Evolutionary conservation across 2,797 vertebrate species (phyloP).

Genomic region (Stomatorhinus walkeri): DNA sequence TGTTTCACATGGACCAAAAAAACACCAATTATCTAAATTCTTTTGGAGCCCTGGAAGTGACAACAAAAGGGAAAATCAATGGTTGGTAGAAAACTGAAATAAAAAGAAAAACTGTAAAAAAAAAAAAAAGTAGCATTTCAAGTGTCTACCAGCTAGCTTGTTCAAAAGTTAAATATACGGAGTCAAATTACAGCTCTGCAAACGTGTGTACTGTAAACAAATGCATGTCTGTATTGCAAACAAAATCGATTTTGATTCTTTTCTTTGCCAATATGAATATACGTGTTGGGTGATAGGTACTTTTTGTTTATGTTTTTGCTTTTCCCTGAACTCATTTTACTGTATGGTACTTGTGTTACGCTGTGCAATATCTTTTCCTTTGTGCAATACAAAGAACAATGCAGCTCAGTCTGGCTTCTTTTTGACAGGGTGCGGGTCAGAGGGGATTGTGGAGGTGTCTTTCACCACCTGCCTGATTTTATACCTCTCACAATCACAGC

Average conservation of each 20-base stretch:
- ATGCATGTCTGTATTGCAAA: background rate
- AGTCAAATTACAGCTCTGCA: background rate
- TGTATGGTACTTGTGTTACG: background rate
- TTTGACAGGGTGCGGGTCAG: background rate
- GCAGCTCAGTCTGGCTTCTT: background rate
- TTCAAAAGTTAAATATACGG: background rate
- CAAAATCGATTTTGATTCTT: no score
- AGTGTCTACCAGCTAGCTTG: background rate
- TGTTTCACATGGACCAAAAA: background rate
- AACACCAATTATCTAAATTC: background rate
- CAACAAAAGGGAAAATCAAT: background rate
- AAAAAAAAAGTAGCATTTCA: background rate
- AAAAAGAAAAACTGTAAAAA: no score
- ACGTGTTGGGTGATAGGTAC: no score
- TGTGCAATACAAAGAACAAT: background rate
- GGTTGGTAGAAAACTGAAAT: background rate
- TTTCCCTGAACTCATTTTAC: background rate
- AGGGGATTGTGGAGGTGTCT: background rate
- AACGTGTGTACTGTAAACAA: background rate
- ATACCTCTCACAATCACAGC: background rate
- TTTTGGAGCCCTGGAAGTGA: background rate
- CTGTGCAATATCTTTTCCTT: background rate
- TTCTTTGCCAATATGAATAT: no score
- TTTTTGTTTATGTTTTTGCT: background rate
- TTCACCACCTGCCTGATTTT: background rate